phyloP scores from a whole-genome alignment of 2,113 vertebrate genomes.

The Tragulus kanchil region DNA sequence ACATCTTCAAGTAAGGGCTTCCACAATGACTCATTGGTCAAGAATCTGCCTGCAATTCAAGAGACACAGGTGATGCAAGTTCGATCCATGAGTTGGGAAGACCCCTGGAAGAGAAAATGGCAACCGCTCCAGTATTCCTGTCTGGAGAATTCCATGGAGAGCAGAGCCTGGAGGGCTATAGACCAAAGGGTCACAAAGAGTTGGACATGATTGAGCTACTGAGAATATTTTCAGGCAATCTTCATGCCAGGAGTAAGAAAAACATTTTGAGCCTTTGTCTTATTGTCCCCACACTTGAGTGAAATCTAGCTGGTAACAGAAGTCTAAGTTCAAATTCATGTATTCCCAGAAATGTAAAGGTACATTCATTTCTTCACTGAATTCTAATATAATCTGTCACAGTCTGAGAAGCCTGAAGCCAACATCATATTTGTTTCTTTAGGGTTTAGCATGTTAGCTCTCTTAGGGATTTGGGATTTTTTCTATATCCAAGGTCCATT shows the following conservation, averaged over 20 bases:
- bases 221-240: neutral
- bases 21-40: neutral
- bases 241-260: conserved; percentile 5
- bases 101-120: neutral
- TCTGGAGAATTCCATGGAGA: neutral
- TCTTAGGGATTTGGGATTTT: neutral
- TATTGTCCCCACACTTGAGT: neutral
- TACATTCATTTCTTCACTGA: neutral
- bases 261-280: neutral
- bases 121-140: neutral
- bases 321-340: neutral
- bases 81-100: neutral
- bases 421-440: neutral
- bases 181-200: neutral
- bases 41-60: neutral
- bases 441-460: neutral
- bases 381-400: neutral
- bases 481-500: neutral
- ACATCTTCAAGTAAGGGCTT: neutral
- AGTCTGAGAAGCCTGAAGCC: neutral
- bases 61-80: neutral
- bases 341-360: neutral
- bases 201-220: neutral
- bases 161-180: neutral
- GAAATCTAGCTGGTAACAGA: neutral